Evolutionary conservation across 2,888 invertebrate species (phyloP), one percentile per base, ranked within the genome.

Genomic region (Rhimphoctona megacephalus): DNA sequence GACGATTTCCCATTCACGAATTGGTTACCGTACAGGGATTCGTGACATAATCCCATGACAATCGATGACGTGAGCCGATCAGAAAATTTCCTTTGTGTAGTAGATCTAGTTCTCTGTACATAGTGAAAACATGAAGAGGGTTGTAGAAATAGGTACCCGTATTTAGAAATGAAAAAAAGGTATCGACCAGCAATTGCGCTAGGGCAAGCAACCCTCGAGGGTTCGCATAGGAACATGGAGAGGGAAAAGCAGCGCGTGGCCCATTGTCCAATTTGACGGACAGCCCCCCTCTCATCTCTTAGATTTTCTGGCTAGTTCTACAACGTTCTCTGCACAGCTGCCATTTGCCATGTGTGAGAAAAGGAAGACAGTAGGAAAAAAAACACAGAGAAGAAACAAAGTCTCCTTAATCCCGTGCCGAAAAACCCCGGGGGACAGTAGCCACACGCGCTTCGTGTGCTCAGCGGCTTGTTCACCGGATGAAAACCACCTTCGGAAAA

Each of bases 261-360:
- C 90, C 86, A 90, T 91, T 91, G 90, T 91, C 76, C 78, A 83
- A 52, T 85, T 88, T 85, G 88, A 88, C 85, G 83, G 87, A 89
- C 88, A 86, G 86, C 64, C 66, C 67, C 43, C 43, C 66, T n/a
- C 77, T 49, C n/a, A n/a, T 25, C 49, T 22, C 30, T 22, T 36
- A 19, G n/a, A 36, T 73, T 52, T 73, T 61, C 61, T 57, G 25
- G 54, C 73, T 49, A 80, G 64, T 54, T n/a, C 80, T 66, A 74
- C 57, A 73, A 78, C 66, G 43, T 76, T 57, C 19, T 69, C 54
- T 33, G 74, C 39, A 57, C 73, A 73, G 73, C 52, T 73, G 78
- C 83, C 83, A 84, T 81, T 86, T 85, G 82, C 80, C 83, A 54
- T n/a, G 52, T 36, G 25, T 33, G 57, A 64, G 19, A 74, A 69